Evolutionary conservation across 2,113 vertebrate species (phyloP).

Genomic region (Drymodes brunneopygia): DNA sequence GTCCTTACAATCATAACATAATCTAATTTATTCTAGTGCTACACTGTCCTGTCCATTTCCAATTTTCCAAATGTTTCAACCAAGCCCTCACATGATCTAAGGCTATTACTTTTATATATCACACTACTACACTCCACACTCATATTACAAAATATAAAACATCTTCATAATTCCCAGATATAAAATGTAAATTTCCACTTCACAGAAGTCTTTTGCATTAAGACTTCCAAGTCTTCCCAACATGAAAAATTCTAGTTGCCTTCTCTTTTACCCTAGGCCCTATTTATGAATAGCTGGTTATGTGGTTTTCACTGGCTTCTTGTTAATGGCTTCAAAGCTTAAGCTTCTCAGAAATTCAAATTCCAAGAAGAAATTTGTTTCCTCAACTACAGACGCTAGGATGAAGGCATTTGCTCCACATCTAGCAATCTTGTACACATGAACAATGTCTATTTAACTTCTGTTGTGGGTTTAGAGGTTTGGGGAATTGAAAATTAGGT

Average conservation of each 20-base stretch:
- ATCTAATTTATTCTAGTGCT: neutral
- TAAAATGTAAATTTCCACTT: neutral
- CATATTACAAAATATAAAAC: neutral
- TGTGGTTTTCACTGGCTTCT: neutral
- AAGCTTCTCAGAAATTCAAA: neutral
- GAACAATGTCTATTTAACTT: neutral
- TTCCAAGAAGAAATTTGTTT: neutral
- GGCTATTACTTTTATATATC: neutral
- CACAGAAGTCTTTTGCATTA: neutral
- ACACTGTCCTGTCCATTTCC: neutral
- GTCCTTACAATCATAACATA: neutral
- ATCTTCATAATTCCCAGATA: neutral
- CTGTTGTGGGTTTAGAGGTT: too few relatives aligned
- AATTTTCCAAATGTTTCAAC: neutral
- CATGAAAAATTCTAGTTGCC: neutral
- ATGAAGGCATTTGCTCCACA: neutral
- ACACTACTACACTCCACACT: neutral
- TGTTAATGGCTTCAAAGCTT: neutral
- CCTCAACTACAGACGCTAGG: neutral
- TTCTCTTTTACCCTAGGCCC: neutral
- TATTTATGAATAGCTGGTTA: neutral
- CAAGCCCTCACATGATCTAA: neutral
- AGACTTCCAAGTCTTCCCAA: neutral
- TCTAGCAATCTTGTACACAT: neutral
- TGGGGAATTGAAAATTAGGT: too few relatives aligned